A percentile compares a stretch with the other conserved stretches of the same genome.
Conservation (phyloP, 2,113 vertebrate genomes). For the Sapajus apella region DNA sequence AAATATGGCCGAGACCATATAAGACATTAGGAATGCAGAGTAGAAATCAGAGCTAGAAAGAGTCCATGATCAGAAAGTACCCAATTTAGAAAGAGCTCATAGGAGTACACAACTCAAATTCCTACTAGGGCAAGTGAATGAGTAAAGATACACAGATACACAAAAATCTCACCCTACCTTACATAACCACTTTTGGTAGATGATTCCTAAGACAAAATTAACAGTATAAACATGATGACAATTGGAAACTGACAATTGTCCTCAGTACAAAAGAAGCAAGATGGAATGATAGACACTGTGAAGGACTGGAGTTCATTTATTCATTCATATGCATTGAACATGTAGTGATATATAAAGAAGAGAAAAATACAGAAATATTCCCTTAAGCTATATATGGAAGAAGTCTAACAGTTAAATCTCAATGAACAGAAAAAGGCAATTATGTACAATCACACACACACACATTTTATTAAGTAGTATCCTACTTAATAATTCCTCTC, state of each 20-base stretch:
- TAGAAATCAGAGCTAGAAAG: background rate
- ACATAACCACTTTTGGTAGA: background rate
- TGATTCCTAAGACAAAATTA: background rate
- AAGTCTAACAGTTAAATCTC: background rate
- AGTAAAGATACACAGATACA: background rate
- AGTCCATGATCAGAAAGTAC: background rate
- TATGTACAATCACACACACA: background rate
- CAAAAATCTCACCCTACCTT: background rate
- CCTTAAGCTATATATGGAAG: background rate
- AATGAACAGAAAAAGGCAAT: background rate
- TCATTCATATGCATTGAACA: background rate
- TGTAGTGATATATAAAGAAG: background rate
- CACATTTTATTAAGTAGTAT: background rate
- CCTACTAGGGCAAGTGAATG: background rate
- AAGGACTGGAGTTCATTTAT: background rate
- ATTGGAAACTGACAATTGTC: background rate
- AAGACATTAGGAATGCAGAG: background rate
- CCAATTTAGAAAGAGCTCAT: background rate
- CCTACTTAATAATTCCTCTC: background rate
- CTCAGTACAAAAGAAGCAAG: background rate
- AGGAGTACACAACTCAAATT: background rate
- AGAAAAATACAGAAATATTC: background rate
- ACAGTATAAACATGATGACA: rapidly evolving
- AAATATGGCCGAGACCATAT: background rate
- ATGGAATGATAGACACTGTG: background rate